A percentile compares a stretch with the other conserved stretches of the same genome.
Conservation (phyloP, 1,140 invertebrate genomes). For the Diachasmimorpha longicaudata region DNA sequence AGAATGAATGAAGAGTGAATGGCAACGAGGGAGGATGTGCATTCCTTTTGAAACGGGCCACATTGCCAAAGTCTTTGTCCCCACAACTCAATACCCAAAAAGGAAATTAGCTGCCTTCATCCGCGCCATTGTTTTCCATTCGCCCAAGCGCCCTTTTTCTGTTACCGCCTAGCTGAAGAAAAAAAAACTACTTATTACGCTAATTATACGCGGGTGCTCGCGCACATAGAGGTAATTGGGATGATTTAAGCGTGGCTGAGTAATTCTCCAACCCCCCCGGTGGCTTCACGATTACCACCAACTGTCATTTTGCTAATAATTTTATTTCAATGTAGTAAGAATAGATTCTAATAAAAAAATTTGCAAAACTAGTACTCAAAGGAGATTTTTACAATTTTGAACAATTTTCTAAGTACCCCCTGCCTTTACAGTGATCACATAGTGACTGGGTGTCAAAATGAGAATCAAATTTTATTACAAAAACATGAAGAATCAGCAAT, state of each 20-base stretch:
- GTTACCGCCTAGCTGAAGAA: constrained; percentile 14
- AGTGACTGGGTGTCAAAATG: not conserved
- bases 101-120: constrained; percentile 34
- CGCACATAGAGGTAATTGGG: constrained; percentile 19
- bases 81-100: constrained; percentile 5
- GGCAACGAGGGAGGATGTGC: constrained; percentile 56
- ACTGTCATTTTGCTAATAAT: constrained; percentile 46
- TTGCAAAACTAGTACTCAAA: too few species aligned
- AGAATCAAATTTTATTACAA: not conserved
- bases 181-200: constrained; percentile 63
- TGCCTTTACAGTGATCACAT: not conserved
- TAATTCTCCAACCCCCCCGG: constrained; percentile 23
- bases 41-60: constrained; percentile 24
- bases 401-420: too few species aligned
- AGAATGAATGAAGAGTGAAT: constrained; percentile 44
- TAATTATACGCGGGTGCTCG: constrained; percentile 58
- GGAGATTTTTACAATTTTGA: too few species aligned
- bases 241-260: constrained; percentile 32
- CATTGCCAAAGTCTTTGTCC: constrained; percentile 25
- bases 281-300: constrained; percentile 45
- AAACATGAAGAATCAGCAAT: not conserved
- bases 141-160: constrained; percentile 26
- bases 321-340: too few species aligned
- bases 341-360: too few species aligned
- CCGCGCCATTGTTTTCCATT: constrained; percentile 39